Evolutionary conservation across 2,113 vertebrate species (phyloP), one percentile per base, ranked within the genome.

Genomic region (Xenopus laevis): DNA sequence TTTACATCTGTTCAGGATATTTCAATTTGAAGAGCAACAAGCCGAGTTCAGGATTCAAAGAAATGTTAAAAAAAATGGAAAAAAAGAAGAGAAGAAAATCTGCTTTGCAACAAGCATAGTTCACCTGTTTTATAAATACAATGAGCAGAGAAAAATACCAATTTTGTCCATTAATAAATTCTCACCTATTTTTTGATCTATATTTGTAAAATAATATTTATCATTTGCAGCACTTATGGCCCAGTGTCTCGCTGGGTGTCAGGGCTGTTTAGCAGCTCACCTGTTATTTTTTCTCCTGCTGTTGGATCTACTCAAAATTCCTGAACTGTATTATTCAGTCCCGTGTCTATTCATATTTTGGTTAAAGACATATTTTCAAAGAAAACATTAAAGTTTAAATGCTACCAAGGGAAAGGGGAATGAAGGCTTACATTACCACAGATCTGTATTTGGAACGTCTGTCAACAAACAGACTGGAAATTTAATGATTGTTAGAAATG

Each of bases 1-100:
- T 93, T 91, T 95, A 95, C 96, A 98, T 96, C 96, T 98, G 96
- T 95, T 97, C 91, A 89, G 93, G 94, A 96, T 95, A 96, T 97
- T 96, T 96, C 95, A 96, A 96, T 96, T 94, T 93, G 92, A 96
- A 92, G 90, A 89, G 91, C 91, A 91, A 93, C 92, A 91, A 93
- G 93, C 92, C 86, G 89, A 91, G 89, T 81, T 85, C 79, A 88
- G 92, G 92, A 95, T 95, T 94, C 94, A 94, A 96, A 94, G 90
- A 87, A 79, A 85, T 88, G 91, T 81, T 85, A 80, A 83, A 76
- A 57, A 12, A 7, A 40, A 46, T 44, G 52, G 72, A 55, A 40
- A 40, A 40, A 40, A 40, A 40, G 33, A 40, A 68, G 73, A 79
- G 65, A 11, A 7, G 52, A 60, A 84, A 77, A 69, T 78, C 73